Base-by-base conservation (phyloP, 2,797 vertebrate species). In the Lemur catta region DNA sequence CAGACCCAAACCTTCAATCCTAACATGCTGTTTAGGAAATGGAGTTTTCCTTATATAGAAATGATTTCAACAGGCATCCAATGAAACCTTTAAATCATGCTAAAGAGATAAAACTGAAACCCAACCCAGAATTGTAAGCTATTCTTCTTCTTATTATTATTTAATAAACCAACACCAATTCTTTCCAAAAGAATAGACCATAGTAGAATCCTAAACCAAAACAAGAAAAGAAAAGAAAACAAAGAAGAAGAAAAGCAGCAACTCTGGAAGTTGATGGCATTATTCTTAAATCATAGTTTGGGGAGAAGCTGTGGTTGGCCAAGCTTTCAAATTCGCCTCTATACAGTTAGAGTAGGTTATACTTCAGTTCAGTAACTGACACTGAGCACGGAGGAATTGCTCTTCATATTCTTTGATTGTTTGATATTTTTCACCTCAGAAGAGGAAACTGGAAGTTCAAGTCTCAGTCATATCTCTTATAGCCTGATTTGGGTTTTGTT, bases 101-200 rank as follows among this genome's bases (percentile, higher is more conserved):
- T 81, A 33, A 97, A 88, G 38, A 78, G 15, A 82, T n/a, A 75
- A 9, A 46, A 65, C 38, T 50, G n/a, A 96, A 69, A 87, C 11
- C 67, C 65, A 93, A 69, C 20, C 76, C 85, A 35, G 46, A 84
- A 90, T 63, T 88, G 13, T 74, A 78, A 79, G 71, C 28, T 79
- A 15, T 79, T 79, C 5, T 30, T 65, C n/a, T 89, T 63, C 43
- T 67, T 72, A 30, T 48, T 82, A 24, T 48, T 91, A 46, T 76
- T 59, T 59, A 82, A 78, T 75, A 88, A 86, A 63, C 20, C n/a
- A 89, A 35, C 6, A 59, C 30, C 38, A 71, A 0, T 95, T 88
- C 26, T 93, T 93, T 72, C 22, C 84, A 38, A 92, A 93, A 97
- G 69, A 91, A 78, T 52, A 76, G 43, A 72, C 17, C 35, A 57